Percentiles rank a stretch among this genome's conserved stretches.
Conservation (phyloP, 2,888 invertebrate genomes). For the Calliphora vomitoria region DNA sequence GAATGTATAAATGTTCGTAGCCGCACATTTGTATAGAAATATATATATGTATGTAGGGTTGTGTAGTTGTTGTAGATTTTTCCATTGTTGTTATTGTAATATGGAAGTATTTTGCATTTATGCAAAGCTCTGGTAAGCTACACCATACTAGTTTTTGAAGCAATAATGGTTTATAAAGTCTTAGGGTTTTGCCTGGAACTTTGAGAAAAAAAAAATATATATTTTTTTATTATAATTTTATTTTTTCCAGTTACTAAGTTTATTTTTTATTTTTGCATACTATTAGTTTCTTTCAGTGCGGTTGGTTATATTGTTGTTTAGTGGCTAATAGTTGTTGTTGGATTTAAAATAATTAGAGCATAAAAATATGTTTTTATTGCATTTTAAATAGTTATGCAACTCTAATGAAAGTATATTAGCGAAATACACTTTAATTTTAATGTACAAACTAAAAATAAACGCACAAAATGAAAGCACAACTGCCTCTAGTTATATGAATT, state of each 20-base stretch:
- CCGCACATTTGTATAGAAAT: slow-evolving; percentile 1
- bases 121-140: slow-evolving; percentile 68
- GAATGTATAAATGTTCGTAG: slow-evolving; percentile 1
- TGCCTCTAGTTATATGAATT: neutral
- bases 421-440: slow-evolving; percentile 44
- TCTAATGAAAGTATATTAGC: slow-evolving; percentile 65
- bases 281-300: slow-evolving; percentile 44
- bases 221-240: neutral
- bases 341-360: slow-evolving; percentile 68
- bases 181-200: slow-evolving; percentile 52
- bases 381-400: slow-evolving; percentile 54
- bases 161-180: slow-evolving; percentile 69
- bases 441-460: neutral
- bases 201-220: neutral
- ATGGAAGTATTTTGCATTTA: slow-evolving; percentile 65
- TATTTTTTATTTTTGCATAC: slow-evolving; percentile 34
- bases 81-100: slow-evolving; percentile 19
- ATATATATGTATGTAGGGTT: slow-evolving; percentile 31
- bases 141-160: slow-evolving; percentile 35
- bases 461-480: slow-evolving; percentile 17
- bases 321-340: slow-evolving; percentile 58
- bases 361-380: slow-evolving; percentile 67
- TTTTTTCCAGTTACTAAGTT: slow-evolving; percentile 51
- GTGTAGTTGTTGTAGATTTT: neutral
- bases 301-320: slow-evolving; percentile 63